phyloP scores from a whole-genome alignment of 2,797 vertebrate species.

The Lepidocolaptes lacrymiger region DNA sequence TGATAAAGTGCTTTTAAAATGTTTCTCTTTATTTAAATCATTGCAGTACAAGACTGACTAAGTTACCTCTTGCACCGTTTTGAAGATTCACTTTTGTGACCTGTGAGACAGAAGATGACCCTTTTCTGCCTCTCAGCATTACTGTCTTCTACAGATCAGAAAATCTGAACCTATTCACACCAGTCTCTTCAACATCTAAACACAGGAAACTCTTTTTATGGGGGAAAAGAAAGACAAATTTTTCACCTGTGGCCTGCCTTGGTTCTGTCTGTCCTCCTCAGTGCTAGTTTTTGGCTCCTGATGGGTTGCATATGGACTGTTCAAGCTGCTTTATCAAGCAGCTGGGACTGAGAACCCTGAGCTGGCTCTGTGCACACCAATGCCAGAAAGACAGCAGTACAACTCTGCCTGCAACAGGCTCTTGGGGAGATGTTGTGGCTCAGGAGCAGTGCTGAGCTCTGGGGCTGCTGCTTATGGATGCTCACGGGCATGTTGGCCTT shows the following conservation, averaged over 20 bases:
- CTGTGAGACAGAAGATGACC: neutral
- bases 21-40: neutral
- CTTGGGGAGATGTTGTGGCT: neutral
- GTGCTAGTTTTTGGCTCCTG: neutral
- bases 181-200: neutral
- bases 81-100: neutral
- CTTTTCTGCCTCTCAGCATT: neutral
- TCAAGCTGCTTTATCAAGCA: neutral
- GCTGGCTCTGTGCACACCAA: neutral
- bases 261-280: neutral
- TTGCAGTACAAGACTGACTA: neutral
- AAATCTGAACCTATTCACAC: neutral
- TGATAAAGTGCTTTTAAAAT: neutral
- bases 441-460: neutral
- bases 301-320: neutral
- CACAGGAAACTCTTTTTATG: neutral
- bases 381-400: neutral
- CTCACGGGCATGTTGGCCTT: neutral
- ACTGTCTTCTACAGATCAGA: neutral
- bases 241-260: neutral
- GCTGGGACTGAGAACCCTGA: neutral
- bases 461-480: neutral
- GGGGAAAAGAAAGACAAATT: neutral
- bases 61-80: neutral
- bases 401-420: neutral